Conservation (phyloP, 1,140 invertebrate species). For the Temnothorax curvispinosus region DNA sequence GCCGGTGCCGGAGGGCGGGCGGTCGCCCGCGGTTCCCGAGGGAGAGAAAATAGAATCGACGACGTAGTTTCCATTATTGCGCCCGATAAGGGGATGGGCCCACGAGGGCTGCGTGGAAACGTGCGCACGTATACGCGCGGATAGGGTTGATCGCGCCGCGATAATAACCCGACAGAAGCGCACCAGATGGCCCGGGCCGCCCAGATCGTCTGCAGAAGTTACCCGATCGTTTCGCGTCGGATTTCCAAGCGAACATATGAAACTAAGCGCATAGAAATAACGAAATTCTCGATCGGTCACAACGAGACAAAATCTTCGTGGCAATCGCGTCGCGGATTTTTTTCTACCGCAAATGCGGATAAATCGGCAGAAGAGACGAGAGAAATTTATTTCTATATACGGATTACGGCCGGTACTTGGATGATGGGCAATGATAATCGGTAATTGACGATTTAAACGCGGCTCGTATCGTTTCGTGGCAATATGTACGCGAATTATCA, state of each 20-base stretch:
- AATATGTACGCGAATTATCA: constrained; percentile 64
- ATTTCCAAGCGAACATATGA: neutral
- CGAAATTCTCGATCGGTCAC: neutral
- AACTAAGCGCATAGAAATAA: neutral
- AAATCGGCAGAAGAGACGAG: neutral
- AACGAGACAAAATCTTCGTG: neutral
- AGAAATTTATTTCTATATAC: constrained; percentile 11
- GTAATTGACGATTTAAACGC: constrained; percentile 53
- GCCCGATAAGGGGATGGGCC: constrained; percentile 68
- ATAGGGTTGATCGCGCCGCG: constrained; percentile 68
- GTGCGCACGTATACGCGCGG: constrained; percentile 60
- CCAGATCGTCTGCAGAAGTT: constrained; percentile 48
- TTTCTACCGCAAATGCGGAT: neutral
- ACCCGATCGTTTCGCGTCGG: neutral
- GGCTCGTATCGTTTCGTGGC: constrained; percentile 28
- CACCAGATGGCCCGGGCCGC: constrained; percentile 58
- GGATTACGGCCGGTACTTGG: constrained; percentile 20
- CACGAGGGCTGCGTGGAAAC: constrained; percentile 51
- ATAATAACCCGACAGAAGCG: constrained; percentile 62
- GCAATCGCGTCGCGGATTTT: neutral
- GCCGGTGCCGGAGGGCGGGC: constrained; percentile 61
- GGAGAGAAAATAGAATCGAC: constrained; percentile 85
- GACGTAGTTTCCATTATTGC: constrained; percentile 84
- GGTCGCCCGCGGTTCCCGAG: constrained; percentile 76
- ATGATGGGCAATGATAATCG: constrained; percentile 43